Evolutionary conservation across 2,113 vertebrate species (phyloP).

Genomic region (Lasiurus borealis): DNA sequence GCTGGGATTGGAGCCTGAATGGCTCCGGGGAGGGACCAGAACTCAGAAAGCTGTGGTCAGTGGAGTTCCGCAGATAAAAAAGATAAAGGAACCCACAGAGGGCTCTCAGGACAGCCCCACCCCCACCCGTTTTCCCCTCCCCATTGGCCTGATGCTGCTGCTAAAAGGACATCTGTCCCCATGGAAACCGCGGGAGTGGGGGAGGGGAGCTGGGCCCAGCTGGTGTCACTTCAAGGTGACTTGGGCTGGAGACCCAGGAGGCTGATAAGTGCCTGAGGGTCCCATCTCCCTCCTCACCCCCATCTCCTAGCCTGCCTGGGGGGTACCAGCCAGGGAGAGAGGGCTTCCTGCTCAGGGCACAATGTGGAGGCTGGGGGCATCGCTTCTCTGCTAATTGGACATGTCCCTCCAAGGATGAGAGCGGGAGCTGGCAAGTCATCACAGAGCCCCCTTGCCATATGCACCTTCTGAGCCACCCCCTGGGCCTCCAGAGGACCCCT

Average conservation of each 20-base stretch:
- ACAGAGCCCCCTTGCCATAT: not conserved
- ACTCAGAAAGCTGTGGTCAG: not conserved
- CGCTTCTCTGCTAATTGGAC: not conserved
- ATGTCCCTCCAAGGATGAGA: not conserved
- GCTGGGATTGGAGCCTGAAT: not conserved
- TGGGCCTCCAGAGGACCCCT: not conserved
- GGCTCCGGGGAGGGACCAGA: not conserved
- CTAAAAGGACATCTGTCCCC: constrained; percentile 74
- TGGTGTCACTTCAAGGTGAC: constrained; percentile 77
- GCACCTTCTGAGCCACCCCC: not conserved
- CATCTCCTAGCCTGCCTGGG: no score
- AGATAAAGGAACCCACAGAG: not conserved
- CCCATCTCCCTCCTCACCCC: not conserved
- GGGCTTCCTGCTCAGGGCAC: not conserved
- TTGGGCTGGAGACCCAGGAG: not conserved
- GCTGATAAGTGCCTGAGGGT: not conserved
- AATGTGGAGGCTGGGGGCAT: not conserved
- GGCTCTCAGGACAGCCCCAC: not conserved
- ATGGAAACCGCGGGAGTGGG: constrained; percentile 76
- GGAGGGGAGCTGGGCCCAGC: constrained; percentile 11
- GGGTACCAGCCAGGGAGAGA: not conserved
- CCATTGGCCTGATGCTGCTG: not conserved
- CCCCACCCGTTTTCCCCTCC: not conserved
- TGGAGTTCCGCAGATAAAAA: rapidly evolving
- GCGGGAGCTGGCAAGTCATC: no score